Conservation (phyloP, 2,888 invertebrate genomes). For the Pseudococcus longispinus region DNA sequence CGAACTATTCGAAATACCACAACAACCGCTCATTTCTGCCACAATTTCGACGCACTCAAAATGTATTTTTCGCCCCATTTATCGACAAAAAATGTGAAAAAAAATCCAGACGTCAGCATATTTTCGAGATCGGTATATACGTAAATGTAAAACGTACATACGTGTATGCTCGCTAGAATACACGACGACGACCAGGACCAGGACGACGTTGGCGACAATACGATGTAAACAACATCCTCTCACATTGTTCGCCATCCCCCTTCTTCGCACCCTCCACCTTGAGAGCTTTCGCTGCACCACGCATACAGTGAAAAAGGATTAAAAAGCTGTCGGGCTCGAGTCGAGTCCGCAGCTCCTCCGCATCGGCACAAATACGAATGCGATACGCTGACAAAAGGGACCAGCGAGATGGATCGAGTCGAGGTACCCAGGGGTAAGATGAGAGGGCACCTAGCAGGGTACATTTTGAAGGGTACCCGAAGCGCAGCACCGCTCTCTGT, state of each 20-base stretch:
- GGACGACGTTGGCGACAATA: background rate
- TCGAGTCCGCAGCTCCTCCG: background rate
- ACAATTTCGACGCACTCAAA: too few relatives aligned
- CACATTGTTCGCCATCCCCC: background rate
- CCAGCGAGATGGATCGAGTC: too few relatives aligned
- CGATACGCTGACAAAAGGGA: background rate
- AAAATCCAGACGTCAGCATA: too few relatives aligned
- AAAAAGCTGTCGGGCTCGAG: background rate
- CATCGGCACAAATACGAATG: background rate
- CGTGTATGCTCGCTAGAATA: too few relatives aligned
- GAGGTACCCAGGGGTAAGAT: too few relatives aligned
- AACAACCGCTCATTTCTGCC: too few relatives aligned
- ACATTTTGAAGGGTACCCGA: background rate
- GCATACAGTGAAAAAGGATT: background rate
- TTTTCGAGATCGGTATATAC: too few relatives aligned
- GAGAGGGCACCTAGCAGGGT: background rate
- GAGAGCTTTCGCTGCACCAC: background rate
- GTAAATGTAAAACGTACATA: background rate
- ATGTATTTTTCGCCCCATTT: too few relatives aligned
- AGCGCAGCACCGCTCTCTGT: background rate
- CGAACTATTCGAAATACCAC: too few relatives aligned
- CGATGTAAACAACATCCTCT: background rate
- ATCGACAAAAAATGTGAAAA: too few relatives aligned
- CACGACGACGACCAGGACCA: too few relatives aligned
- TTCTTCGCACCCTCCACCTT: background rate